phyloP scores from a whole-genome alignment of 2,797 vertebrate species.

The Pseudocheirus occidentalis region DNA sequence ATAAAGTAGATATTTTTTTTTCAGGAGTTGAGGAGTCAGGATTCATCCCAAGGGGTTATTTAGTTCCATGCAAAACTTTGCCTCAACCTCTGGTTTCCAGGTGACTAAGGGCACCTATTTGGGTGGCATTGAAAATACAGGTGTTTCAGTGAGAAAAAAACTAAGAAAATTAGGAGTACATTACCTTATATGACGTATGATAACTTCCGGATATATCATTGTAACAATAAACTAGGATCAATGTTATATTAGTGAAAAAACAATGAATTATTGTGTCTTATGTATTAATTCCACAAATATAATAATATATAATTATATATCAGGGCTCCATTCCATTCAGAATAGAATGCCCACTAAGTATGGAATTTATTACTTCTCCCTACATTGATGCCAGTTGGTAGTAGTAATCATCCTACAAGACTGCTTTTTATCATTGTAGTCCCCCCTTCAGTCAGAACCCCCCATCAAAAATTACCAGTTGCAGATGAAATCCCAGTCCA shows the following conservation, averaged over 20 bases:
- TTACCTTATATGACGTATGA: not conserved
- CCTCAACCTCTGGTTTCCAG: not conserved
- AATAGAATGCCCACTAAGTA: not conserved
- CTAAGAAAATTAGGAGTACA: not conserved
- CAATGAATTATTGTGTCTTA: not conserved
- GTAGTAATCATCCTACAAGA: not conserved
- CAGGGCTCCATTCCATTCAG: not conserved
- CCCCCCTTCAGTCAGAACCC: accelerated
- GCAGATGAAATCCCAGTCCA: not conserved
- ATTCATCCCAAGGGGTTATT: not conserved
- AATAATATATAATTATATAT: not conserved
- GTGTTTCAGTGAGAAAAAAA: not conserved
- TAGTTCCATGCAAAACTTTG: not conserved
- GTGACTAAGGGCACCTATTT: not conserved
- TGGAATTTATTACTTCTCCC: not conserved
- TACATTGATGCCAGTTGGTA: not conserved
- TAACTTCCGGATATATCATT: not conserved
- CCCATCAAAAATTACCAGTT: not conserved
- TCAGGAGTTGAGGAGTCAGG: not conserved
- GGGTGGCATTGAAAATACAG: not conserved
- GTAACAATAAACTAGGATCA: not conserved
- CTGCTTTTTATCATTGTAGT: not conserved
- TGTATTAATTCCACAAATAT: not conserved
- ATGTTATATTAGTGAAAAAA: not conserved
- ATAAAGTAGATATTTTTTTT: not conserved